Evolutionary conservation across 2,797 vertebrate species (phyloP).

Genomic region (Eulemur albifrons): DNA sequence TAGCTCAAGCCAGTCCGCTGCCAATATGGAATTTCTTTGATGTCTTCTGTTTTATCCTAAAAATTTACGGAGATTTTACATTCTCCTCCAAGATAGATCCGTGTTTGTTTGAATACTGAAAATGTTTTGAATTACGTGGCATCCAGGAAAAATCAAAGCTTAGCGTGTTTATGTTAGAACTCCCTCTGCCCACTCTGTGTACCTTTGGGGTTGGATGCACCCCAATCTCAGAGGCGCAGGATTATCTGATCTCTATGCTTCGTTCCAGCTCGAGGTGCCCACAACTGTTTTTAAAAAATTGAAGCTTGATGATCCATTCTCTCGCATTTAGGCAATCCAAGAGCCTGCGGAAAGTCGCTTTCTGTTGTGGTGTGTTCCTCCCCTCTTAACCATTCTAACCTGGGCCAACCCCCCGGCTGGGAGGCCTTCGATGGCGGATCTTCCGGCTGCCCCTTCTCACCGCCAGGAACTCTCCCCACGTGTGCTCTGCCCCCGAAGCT

Average conservation of each 20-base stretch:
- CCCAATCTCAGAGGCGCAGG: neutral
- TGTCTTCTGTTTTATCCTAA: conserved; percentile 30
- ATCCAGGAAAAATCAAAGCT: conserved; percentile 12
- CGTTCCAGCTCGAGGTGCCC: neutral
- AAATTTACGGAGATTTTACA: neutral
- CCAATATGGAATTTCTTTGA: conserved; percentile 37
- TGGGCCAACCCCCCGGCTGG: no score
- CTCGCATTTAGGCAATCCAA: neutral
- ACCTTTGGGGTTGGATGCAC: rapidly evolving
- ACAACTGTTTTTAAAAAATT: neutral
- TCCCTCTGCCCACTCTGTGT: neutral
- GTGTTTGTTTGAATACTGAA: conserved; percentile 26
- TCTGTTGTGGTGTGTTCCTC: neutral
- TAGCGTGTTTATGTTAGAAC: neutral
- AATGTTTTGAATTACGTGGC: conserved; percentile 25
- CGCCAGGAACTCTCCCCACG: neutral
- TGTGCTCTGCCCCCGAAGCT: neutral
- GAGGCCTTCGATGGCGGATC: neutral
- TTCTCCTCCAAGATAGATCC: neutral
- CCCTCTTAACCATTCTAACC: neutral
- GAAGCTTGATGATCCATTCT: neutral
- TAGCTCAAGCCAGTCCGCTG: neutral
- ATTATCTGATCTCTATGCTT: neutral
- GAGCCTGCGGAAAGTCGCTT: neutral
- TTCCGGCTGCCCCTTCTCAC: neutral